Conservation (phyloP, 2,113 vertebrate genomes). For the Notarius lentiginosus region DNA sequence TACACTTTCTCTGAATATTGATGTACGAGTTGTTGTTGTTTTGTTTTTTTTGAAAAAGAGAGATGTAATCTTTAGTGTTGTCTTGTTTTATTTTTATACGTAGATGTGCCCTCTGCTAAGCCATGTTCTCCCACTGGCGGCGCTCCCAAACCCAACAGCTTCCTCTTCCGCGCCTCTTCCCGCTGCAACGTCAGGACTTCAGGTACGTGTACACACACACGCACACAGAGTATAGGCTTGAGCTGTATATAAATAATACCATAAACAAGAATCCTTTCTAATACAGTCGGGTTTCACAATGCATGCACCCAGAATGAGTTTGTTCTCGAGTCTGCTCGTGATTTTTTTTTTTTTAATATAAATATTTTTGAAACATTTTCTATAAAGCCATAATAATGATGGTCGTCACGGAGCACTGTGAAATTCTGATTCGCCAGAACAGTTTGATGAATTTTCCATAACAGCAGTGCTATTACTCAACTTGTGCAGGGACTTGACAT, state of each 20-base stretch:
- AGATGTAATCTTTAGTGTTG: background rate
- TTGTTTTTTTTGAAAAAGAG: background rate
- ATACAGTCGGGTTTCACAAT: background rate
- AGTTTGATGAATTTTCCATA: background rate
- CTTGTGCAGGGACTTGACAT: background rate
- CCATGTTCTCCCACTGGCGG: conserved; percentile 64
- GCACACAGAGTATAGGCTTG: background rate
- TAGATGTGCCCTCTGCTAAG: conserved; percentile 61
- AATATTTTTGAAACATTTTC: background rate
- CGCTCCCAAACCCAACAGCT: conserved; percentile 82
- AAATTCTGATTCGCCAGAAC: background rate
- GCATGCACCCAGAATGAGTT: background rate
- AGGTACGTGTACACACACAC: conserved; percentile 58
- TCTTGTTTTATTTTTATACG: conserved; percentile 43
- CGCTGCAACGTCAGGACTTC: conserved; percentile 69
- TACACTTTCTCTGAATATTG: background rate
- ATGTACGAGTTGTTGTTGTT: background rate
- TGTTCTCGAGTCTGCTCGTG: too few relatives aligned
- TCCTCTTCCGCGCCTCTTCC: conserved; percentile 83
- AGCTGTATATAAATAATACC: background rate
- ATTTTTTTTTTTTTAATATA: background rate
- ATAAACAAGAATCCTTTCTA: background rate
- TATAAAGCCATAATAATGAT: background rate
- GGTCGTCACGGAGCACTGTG: background rate
- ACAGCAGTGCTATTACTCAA: background rate